phyloP scores from a whole-genome alignment of 2,888 invertebrate genomes.

The Patella depressa region DNA sequence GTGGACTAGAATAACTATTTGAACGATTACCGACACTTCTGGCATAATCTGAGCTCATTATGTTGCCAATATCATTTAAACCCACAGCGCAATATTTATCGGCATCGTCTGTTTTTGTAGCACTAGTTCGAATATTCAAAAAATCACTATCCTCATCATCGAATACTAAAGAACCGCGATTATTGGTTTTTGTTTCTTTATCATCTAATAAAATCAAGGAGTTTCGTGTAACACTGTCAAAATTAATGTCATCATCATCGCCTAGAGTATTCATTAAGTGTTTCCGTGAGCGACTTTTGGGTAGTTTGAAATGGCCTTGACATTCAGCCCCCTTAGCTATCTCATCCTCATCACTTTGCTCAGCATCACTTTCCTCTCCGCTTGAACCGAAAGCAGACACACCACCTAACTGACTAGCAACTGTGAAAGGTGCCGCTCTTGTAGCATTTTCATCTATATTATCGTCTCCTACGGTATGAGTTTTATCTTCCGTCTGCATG shows the following conservation, averaged over 20 bases:
- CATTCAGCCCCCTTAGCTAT: slow-evolving; percentile 46
- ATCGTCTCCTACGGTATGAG: slow-evolving; percentile 60
- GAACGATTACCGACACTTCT: neutral
- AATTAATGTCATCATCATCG: slow-evolving; percentile 59
- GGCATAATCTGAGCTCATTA: neutral
- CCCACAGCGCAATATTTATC: slow-evolving; percentile 20
- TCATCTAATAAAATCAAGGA: slow-evolving; percentile 55
- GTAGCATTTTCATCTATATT: slow-evolving; percentile 69
- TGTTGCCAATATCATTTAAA: slow-evolving; percentile 9
- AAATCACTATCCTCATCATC: slow-evolving; percentile 56
- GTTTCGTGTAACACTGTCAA: slow-evolving; percentile 59
- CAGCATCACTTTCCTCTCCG: slow-evolving; percentile 77
- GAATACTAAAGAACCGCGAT: slow-evolving; percentile 56
- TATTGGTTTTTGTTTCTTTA: slow-evolving; percentile 47
- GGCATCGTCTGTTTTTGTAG: slow-evolving; percentile 24
- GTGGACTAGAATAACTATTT: slow-evolving; percentile 48
- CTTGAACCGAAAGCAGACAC: slow-evolving; percentile 91
- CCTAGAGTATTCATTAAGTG: slow-evolving; percentile 54
- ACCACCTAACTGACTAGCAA: slow-evolving; percentile 95
- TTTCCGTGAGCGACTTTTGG: slow-evolving; percentile 48
- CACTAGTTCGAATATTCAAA: slow-evolving; percentile 26
- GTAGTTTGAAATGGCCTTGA: slow-evolving; percentile 44
- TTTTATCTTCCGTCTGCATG: slow-evolving; percentile 62
- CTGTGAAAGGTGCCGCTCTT: slow-evolving; percentile 77
- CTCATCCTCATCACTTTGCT: slow-evolving; percentile 47